Conservation (phyloP, 2,888 invertebrate species). For the Megalurothrips usitatus region DNA sequence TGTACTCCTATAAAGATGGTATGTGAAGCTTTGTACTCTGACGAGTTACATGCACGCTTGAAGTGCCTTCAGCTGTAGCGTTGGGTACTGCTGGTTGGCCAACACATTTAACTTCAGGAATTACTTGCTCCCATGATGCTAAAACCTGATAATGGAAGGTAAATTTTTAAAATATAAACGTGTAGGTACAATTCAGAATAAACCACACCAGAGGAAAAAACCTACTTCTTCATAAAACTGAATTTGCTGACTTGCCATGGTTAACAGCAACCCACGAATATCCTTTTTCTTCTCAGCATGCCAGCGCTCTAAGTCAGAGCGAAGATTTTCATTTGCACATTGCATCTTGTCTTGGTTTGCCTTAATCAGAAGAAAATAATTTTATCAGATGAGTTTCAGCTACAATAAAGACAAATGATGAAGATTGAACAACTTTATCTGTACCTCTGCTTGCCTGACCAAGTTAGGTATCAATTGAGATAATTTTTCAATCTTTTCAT, state of each 20-base stretch:
- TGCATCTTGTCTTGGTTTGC: constrained; percentile 58
- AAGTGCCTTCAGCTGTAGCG: no score
- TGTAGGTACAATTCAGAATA: background rate
- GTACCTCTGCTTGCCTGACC: constrained; percentile 43
- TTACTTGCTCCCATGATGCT: constrained; percentile 16
- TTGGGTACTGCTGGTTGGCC: background rate
- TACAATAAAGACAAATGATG: background rate
- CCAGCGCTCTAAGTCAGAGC: constrained; percentile 65
- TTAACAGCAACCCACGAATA: constrained; percentile 57
- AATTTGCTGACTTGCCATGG: constrained; percentile 62
- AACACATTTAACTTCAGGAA: background rate
- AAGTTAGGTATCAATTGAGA: constrained; percentile 40
- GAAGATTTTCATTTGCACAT: constrained; percentile 63
- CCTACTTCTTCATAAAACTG: constrained; percentile 57
- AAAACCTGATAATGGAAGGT: background rate
- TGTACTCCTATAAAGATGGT: no score
- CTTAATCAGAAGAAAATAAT: constrained; percentile 39
- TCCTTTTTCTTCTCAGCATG: constrained; percentile 60
- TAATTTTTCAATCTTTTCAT: constrained; percentile 53
- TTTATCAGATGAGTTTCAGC: constrained; percentile 26
- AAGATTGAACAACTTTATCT: constrained; percentile 28
- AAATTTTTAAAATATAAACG: background rate
- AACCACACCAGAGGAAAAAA: background rate
- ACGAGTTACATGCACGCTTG: no score
- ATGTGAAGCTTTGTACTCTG: no score